Evolutionary conservation across 2,888 invertebrate species (phyloP).

Genomic region (Flexamia atlantica): DNA sequence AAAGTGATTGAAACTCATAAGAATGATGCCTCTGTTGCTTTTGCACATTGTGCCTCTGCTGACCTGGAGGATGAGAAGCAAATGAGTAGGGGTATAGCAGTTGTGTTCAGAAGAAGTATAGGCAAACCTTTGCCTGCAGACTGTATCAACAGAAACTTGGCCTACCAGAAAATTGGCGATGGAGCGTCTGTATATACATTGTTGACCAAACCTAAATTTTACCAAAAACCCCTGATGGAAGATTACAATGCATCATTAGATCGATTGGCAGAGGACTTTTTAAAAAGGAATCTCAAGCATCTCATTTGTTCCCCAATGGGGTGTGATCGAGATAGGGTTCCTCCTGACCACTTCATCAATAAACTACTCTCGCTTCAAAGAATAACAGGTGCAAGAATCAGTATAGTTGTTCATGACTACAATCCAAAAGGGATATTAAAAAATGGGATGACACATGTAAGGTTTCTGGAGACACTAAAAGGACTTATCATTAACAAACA

Average conservation of each 20-base stretch:
- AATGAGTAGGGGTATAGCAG: background rate
- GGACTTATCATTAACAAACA: too few species aligned
- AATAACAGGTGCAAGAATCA: too few species aligned
- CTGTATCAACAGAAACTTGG: background rate
- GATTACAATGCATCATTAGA: background rate
- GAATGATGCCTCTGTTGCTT: background rate
- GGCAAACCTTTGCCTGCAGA: conserved; percentile 1
- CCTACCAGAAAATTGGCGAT: background rate
- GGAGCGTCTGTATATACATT: background rate
- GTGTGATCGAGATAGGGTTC: too few species aligned
- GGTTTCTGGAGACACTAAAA: too few species aligned
- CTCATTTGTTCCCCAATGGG: too few species aligned
- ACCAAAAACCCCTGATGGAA: background rate
- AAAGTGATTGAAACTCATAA: background rate
- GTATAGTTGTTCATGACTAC: too few species aligned
- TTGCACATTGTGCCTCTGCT: conserved; percentile 10
- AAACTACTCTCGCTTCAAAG: too few species aligned
- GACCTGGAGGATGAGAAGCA: background rate
- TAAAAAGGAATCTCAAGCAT: too few species aligned
- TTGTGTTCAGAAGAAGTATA: background rate
- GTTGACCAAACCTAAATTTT: background rate
- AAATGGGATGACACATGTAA: too few species aligned
- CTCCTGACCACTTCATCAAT: too few species aligned
- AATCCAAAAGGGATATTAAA: too few species aligned
- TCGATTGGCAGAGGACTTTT: too few species aligned